Percentiles rank a stretch among this genome's conserved stretches.
Conservation (phyloP, 2,797 vertebrate genomes). For the Hydrophis major region DNA sequence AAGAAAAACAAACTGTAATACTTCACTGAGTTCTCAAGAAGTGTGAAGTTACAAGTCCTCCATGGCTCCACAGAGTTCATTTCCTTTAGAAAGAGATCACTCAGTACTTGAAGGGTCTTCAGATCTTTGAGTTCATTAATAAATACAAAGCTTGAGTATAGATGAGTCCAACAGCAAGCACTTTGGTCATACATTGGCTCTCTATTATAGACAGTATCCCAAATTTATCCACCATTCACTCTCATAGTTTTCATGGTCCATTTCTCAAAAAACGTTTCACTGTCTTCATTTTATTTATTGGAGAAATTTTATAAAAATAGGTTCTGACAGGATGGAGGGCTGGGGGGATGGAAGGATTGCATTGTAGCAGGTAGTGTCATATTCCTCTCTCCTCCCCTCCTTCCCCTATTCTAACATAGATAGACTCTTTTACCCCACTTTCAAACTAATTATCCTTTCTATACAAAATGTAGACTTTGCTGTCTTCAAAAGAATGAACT, state of each 20-base stretch:
- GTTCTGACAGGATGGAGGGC: neutral
- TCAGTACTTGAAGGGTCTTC: neutral
- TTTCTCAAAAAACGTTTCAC: neutral
- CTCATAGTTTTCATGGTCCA: neutral
- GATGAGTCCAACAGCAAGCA: neutral
- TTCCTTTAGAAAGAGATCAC: neutral
- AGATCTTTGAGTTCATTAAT: neutral
- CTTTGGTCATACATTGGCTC: neutral
- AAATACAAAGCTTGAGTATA: neutral
- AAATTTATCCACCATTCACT: neutral
- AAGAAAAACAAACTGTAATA: neutral
- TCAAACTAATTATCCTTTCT: neutral
- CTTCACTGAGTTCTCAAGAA: too few species aligned
- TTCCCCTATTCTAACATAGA: neutral
- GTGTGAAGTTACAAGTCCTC: neutral
- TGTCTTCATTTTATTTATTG: neutral
- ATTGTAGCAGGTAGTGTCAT: neutral
- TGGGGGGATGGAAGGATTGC: neutral
- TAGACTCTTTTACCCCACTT: neutral
- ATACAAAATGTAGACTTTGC: neutral
- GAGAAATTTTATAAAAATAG: neutral
- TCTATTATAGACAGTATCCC: neutral
- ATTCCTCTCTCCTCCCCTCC: neutral
- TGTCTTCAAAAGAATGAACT: too few species aligned
- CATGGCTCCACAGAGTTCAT: neutral